These are phyloP conservation scores for Drosophila robusta DNA, from an alignment of 2,888 invertebrate genomes.

Conservation along the genomic window DNA sequence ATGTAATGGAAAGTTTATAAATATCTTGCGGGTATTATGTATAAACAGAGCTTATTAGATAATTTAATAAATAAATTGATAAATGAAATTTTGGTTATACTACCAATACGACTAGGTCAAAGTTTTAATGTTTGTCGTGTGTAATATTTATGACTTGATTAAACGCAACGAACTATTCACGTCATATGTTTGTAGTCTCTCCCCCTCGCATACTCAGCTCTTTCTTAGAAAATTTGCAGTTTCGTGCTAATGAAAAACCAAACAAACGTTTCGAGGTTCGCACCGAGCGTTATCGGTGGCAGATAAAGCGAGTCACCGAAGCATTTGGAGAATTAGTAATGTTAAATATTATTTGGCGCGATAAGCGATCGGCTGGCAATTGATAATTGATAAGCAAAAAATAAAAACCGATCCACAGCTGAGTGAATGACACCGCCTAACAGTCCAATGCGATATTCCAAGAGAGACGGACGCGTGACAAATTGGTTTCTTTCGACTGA, in stretches of 20 bases:
- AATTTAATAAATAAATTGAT: neutral
- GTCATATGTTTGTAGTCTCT: conserved; percentile 1
- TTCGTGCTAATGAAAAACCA: conserved; percentile 51
- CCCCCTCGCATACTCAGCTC: neutral
- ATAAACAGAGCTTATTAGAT: too few species aligned
- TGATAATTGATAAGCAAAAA: conserved; percentile 47
- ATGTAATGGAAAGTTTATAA: neutral
- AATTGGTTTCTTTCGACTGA: neutral
- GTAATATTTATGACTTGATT: neutral
- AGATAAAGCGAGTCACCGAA: conserved; percentile 26
- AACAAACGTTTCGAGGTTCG: conserved; percentile 46
- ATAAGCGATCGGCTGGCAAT: conserved; percentile 46
- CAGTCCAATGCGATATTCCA: conserved; percentile 48
- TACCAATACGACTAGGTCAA: neutral
- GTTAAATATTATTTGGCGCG: conserved; percentile 20
- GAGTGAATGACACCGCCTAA: conserved; percentile 10
- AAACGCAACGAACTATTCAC: neutral
- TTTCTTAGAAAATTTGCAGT: conserved; percentile 28
- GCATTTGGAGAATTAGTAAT: conserved; percentile 45
- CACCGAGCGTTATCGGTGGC: conserved; percentile 34
- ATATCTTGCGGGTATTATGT: too few species aligned
- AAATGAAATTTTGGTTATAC: neutral
- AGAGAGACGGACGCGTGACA: conserved; percentile 39
- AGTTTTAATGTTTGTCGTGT: neutral
- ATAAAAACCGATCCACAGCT: conserved; percentile 14